Evolutionary conservation across 2,888 invertebrate genomes (phyloP).

Genomic region (Aplocera efformata): DNA sequence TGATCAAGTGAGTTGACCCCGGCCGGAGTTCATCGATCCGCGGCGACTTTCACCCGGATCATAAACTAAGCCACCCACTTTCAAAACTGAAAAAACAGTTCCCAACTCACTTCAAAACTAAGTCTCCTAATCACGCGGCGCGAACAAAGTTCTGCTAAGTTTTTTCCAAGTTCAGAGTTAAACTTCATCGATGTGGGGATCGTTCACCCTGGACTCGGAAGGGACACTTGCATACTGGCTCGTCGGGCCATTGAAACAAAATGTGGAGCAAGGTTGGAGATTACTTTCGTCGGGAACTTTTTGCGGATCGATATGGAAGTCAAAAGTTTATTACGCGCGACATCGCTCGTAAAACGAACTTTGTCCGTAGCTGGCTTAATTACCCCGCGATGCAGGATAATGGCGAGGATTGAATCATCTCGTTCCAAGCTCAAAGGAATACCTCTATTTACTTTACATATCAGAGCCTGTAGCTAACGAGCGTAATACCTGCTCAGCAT

Average conservation of each 20-base stretch:
- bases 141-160: slow-evolving; percentile 71
- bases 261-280: slow-evolving; percentile 78
- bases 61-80: slow-evolving; percentile 80
- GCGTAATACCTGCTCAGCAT: slow-evolving; percentile 76
- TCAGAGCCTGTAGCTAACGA: slow-evolving; percentile 73
- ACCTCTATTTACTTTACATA: slow-evolving; percentile 77
- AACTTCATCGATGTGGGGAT: slow-evolving; percentile 78
- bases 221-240: slow-evolving; percentile 72
- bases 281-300: slow-evolving; percentile 76
- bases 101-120: slow-evolving; percentile 77
- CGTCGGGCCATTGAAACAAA: slow-evolving; percentile 71
- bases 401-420: slow-evolving; percentile 24
- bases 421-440: slow-evolving; percentile 37
- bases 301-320: slow-evolving; percentile 73
- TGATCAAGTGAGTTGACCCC: slow-evolving; percentile 72
- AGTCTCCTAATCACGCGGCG: slow-evolving; percentile 79
- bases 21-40: slow-evolving; percentile 72
- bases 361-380: slow-evolving; percentile 31
- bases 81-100: slow-evolving; percentile 78
- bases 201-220: slow-evolving; percentile 67
- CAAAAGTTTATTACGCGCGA: slow-evolving; percentile 70
- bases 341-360: slow-evolving; percentile 55
- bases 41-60: slow-evolving; percentile 77
- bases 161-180: slow-evolving; percentile 75
- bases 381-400: slow-evolving; percentile 21